A percentile compares a stretch with the other conserved stretches of the same genome.
These are phyloP conservation scores for Andrena cerasifolii DNA, from an alignment of 1,140 invertebrate genomes.

Conservation along the genomic window DNA sequence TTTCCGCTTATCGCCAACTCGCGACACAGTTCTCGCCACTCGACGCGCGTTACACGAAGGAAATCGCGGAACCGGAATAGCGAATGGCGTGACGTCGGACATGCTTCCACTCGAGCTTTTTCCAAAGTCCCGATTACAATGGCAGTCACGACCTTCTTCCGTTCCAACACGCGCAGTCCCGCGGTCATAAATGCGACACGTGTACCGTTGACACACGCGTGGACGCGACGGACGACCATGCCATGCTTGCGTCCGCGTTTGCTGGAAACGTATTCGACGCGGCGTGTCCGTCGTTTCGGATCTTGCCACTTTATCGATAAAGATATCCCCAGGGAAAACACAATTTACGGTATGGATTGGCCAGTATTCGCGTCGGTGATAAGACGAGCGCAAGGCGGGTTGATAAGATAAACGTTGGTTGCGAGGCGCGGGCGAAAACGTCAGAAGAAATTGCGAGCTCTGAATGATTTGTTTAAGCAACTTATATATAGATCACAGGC, in stretches of 20 bases:
- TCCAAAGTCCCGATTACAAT: constrained; percentile 47
- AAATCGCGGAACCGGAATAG: neutral
- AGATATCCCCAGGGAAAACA: too few relatives aligned
- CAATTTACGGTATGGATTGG: too few relatives aligned
- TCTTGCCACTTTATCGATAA: too few relatives aligned
- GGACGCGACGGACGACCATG: neutral
- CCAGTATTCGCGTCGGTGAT: too few relatives aligned
- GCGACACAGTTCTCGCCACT: constrained; percentile 2
- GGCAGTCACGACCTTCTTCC: constrained; percentile 30
- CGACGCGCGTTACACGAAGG: neutral
- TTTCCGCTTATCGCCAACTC: too few relatives aligned
- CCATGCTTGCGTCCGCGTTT: neutral
- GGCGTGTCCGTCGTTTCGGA: constrained; percentile 61
- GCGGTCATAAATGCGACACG: constrained; percentile 5
- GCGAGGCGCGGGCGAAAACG: too few relatives aligned
- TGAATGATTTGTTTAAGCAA: too few relatives aligned
- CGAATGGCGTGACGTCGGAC: neutral
- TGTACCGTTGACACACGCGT: neutral
- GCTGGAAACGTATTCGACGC: constrained; percentile 67
- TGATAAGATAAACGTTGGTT: too few relatives aligned
- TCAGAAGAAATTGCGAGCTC: too few relatives aligned
- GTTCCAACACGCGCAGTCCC: constrained; percentile 14
- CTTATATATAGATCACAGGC: constrained; percentile 68
- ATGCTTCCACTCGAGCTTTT: neutral
- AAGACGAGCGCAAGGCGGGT: too few relatives aligned